phyloP scores from a whole-genome alignment of 1,140 invertebrate genomes.

The Theocolax elegans region DNA sequence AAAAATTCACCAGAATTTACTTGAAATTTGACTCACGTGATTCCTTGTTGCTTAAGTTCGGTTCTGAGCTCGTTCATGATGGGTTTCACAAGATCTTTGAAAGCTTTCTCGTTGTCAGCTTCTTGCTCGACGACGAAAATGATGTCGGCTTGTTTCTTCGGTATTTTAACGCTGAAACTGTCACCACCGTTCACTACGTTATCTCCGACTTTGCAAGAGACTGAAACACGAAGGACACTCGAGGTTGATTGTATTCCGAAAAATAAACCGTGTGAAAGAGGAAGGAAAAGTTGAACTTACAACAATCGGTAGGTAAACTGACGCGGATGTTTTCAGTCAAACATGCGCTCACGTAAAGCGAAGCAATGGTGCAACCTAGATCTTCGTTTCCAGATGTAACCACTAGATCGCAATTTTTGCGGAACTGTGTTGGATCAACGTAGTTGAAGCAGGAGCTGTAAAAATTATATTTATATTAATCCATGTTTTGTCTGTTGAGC shows the following conservation, averaged over 20 bases:
- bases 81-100: slow-evolving; percentile 64
- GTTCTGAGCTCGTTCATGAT: slow-evolving; percentile 62
- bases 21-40: slow-evolving; percentile 65
- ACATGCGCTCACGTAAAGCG: slow-evolving; percentile 72
- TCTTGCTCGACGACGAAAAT: slow-evolving; percentile 77
- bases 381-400: slow-evolving; percentile 63
- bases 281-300: slow-evolving; percentile 58
- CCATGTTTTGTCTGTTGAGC: no score
- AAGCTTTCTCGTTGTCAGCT: slow-evolving; percentile 63
- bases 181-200: slow-evolving; percentile 69
- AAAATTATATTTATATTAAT: no score
- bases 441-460: slow-evolving; percentile 63
- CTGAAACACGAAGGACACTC: slow-evolving; percentile 50
- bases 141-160: slow-evolving; percentile 78
- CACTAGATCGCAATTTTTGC: slow-evolving; percentile 76
- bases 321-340: slow-evolving; percentile 67
- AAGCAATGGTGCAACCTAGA: slow-evolving; percentile 71
- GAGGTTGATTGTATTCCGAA: background rate
- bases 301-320: slow-evolving; percentile 70
- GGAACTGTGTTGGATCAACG: slow-evolving; percentile 62
- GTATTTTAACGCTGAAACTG: slow-evolving; percentile 74
- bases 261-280: background rate
- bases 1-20: background rate
- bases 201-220: slow-evolving; percentile 70
- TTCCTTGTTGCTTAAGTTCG: slow-evolving; percentile 69